A percentile compares a stretch with the other conserved stretches of the same genome.
Evolutionary conservation across 1,140 invertebrate genomes (phyloP).

Genomic region (Meteorus sp.): DNA sequence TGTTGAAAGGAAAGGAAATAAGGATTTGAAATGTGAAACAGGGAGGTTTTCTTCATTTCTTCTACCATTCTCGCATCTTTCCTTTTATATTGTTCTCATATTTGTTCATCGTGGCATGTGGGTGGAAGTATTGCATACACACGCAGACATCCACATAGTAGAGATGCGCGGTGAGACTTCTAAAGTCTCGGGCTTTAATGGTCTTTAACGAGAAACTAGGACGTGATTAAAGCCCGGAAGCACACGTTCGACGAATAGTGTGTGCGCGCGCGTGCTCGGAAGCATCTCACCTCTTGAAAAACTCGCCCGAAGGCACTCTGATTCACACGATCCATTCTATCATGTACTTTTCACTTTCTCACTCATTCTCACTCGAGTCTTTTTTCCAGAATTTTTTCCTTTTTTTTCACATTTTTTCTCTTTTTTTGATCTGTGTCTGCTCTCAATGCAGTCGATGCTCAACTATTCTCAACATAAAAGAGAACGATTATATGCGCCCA

Average conservation of each 20-base stretch:
- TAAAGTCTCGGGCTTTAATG: constrained; percentile 12
- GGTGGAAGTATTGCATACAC: no score
- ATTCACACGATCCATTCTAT: constrained; percentile 16
- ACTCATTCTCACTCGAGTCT: no score
- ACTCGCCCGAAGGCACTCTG: neutral
- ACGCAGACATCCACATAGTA: neutral
- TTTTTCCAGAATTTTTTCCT: neutral
- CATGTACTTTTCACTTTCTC: constrained; percentile 2
- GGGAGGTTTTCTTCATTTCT: no score
- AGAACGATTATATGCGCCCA: constrained; percentile 16
- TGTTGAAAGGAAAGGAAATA: no score
- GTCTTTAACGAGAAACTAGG: constrained; percentile 21
- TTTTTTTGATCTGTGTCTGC: constrained; percentile 6
- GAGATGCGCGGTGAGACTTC: no score
- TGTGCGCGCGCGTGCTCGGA: no score
- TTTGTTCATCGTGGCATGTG: no score
- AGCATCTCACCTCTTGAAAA: constrained; percentile 14
- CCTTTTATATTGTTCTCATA: no score
- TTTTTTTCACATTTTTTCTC: neutral
- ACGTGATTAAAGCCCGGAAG: constrained; percentile 24
- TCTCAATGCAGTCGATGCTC: constrained; percentile 8
- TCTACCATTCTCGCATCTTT: no score
- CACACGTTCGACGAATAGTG: constrained; percentile 17
- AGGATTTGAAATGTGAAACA: no score
- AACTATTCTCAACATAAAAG: constrained; percentile 12